Evolutionary conservation across 2,797 vertebrate species (phyloP).

Genomic region (Neosilurus hyrtlii): DNA sequence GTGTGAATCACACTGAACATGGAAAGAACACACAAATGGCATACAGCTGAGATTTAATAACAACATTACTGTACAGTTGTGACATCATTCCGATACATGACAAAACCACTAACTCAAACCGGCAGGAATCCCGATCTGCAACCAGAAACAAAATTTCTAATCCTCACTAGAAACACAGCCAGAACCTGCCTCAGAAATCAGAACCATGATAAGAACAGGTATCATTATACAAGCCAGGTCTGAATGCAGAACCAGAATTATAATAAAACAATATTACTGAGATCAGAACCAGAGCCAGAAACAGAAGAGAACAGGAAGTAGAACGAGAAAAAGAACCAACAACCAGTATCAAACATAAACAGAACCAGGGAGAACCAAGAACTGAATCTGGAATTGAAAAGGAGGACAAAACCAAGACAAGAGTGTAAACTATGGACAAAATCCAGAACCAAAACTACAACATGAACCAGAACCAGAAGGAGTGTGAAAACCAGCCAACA

Average conservation of each 20-base stretch:
- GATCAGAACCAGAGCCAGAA: background rate
- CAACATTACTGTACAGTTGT: background rate
- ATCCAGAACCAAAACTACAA: background rate
- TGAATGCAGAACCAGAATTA: background rate
- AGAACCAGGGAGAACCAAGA: background rate
- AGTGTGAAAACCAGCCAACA: too few species aligned
- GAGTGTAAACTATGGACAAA: background rate
- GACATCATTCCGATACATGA: background rate
- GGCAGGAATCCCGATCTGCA: background rate
- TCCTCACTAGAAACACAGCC: background rate
- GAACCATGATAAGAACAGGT: background rate
- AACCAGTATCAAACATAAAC: background rate
- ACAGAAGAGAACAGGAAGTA: background rate
- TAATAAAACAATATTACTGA: background rate
- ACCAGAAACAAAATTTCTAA: background rate
- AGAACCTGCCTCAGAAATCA: background rate
- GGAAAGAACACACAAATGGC: conserved; percentile 2
- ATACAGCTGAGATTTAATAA: conserved; percentile 15
- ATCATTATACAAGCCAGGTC: background rate
- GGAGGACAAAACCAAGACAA: background rate
- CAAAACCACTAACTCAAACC: background rate
- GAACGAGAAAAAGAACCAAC: background rate
- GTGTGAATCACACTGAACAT: conserved; percentile 41
- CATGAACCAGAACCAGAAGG: background rate
- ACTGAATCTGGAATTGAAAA: background rate